Evolutionary conservation across 2,888 invertebrate species (phyloP), one percentile per base, ranked within the genome.

Genomic region (Orchesella flavescens): DNA sequence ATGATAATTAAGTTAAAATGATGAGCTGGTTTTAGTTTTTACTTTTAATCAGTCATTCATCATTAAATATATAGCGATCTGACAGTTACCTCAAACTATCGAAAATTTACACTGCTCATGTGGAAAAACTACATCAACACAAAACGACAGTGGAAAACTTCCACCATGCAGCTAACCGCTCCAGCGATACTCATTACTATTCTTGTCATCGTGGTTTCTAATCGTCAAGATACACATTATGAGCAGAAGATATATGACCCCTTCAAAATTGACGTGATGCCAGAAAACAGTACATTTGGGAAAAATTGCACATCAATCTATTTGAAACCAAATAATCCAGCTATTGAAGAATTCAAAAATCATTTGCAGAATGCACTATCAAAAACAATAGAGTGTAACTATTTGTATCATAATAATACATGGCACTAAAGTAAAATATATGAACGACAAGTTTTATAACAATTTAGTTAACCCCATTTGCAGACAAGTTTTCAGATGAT

Each of bases 81-180:
- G 15, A 81, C 77, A 57, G 61, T 81, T 19, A 49, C 81, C 0
- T 72, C 81, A 7, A 69, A 24, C 13, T 74, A 24, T 46, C 44
- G 46, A 1, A 44, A 61, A 49, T 77, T 84, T 24, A 68, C n/a
- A 17, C 57, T 81, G 55, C 74, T 84, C 23, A 71, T 84, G 77
- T 84, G 84, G 84, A 84, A 84, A 23, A 75, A 84, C 63, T 82
- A 34, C 19, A 66, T 81, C 13, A 72, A 66, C 2, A 49, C 57
- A 9, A 76, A 73, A 46, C 66, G 84, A 19, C 13, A 68, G 2
- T 84, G 84, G 84, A 68, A 77, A 44, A 57, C 77, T 1, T 69
- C 84, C 15, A 17, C 81, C 1, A 7, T 77, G 0, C 77, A 81
- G 21, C 49, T 71, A 24, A 3, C 65, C 0, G 66, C 78, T 9